These are phyloP conservation scores for Xestia c-nigrum DNA, from an alignment of 2,888 invertebrate genomes.

Conservation along the genomic window DNA sequence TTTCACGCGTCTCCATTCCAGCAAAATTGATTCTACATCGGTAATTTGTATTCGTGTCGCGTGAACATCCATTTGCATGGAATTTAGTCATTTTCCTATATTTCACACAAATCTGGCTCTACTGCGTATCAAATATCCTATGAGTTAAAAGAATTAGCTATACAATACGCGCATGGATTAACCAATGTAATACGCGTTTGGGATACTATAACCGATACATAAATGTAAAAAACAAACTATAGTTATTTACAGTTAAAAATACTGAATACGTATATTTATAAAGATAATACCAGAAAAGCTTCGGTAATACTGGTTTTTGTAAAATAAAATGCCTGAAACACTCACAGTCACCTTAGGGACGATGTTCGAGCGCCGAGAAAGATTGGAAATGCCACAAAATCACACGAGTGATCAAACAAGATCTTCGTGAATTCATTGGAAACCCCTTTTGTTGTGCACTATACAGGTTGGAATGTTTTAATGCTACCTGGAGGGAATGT, in stretches of 20 bases:
- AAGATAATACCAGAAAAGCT: constrained; percentile 41
- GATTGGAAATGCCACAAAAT: constrained; percentile 69
- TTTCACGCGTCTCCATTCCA: constrained; percentile 27
- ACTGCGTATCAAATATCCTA: constrained; percentile 33
- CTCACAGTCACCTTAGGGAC: constrained; percentile 50
- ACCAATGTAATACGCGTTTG: constrained; percentile 25
- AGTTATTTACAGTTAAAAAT: constrained; percentile 13
- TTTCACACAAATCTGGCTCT: constrained; percentile 40
- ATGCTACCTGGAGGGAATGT: too few relatives aligned
- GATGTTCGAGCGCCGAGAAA: constrained; percentile 49
- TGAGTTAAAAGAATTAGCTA: constrained; percentile 11
- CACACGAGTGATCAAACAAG: constrained; percentile 62
- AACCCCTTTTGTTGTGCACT: constrained; percentile 51
- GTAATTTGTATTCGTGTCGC: constrained; percentile 56
- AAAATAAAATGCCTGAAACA: constrained; percentile 45
- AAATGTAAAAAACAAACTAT: neutral
- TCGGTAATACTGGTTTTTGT: constrained; percentile 14
- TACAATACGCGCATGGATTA: constrained; percentile 34
- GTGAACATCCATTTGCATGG: constrained; percentile 50
- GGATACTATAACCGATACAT: neutral
- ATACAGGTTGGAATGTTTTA: neutral
- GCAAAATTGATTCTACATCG: constrained; percentile 53
- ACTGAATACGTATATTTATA: constrained; percentile 9
- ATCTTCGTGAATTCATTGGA: constrained; percentile 54
- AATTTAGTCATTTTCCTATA: constrained; percentile 25